A percentile compares a stretch with the other conserved stretches of the same genome.
phyloP scores from a whole-genome alignment of 2,113 vertebrate species.

The Saguinus midas region DNA sequence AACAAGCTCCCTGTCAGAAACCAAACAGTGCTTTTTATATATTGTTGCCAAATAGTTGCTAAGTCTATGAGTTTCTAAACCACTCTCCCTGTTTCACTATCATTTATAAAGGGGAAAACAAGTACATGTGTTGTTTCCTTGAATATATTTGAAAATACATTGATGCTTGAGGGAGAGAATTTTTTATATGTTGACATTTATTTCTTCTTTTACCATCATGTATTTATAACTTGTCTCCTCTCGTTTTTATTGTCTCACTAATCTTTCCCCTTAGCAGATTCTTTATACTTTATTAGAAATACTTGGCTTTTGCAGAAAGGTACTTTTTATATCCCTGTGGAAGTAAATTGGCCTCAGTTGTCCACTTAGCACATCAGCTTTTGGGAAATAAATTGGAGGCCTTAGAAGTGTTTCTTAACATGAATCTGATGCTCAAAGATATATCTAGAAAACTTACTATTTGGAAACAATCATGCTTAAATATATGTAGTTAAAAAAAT shows the following conservation, averaged over 20 bases:
- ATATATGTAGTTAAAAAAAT: background rate
- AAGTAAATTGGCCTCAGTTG: slow-evolving; percentile 44
- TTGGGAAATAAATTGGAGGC: background rate
- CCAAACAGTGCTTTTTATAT: background rate
- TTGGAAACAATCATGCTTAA: slow-evolving; percentile 2
- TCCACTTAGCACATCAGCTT: slow-evolving; percentile 52
- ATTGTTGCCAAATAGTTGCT: slow-evolving; percentile 30
- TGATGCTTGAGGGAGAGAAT: slow-evolving; percentile 28
- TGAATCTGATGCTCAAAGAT: slow-evolving; percentile 19
- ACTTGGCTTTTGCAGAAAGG: background rate
- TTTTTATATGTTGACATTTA: slow-evolving; percentile 64
- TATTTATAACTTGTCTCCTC: slow-evolving; percentile 50
- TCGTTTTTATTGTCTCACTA: slow-evolving; percentile 70
- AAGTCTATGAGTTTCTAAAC: slow-evolving; percentile 29
- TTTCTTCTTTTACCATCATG: slow-evolving; percentile 67
- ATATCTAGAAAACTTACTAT: background rate
- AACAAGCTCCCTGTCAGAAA: background rate
- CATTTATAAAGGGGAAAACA: slow-evolving; percentile 48
- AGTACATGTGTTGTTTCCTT: slow-evolving; percentile 28
- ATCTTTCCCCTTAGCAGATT: slow-evolving; percentile 53
- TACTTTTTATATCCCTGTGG: slow-evolving; percentile 46
- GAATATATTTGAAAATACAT: slow-evolving; percentile 60
- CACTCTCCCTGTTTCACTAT: background rate
- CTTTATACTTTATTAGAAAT: slow-evolving; percentile 61
- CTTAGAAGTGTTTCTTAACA: slow-evolving; percentile 51